A percentile compares a stretch with the other conserved stretches of the same genome.
These are phyloP conservation scores for Semaprochilodus insignis DNA, from an alignment of 2,797 vertebrate genomes.

Conservation along the genomic window DNA sequence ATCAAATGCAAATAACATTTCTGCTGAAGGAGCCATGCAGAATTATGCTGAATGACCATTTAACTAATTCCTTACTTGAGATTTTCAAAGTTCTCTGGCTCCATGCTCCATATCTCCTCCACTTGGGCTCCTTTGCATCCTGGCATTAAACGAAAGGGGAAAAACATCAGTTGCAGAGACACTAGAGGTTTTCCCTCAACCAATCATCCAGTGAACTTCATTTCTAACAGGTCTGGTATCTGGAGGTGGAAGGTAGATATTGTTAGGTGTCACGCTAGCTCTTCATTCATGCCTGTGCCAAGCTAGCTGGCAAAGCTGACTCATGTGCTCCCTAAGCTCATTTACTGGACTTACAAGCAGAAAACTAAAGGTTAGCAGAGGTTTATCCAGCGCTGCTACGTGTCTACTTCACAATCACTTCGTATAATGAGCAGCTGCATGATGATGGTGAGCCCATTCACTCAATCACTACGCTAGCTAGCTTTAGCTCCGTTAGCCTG, in stretches of 20 bases:
- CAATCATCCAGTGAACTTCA: background rate
- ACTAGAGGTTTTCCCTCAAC: background rate
- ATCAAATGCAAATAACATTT: background rate
- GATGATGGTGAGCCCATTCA: background rate
- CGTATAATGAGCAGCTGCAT: background rate
- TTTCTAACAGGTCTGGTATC: background rate
- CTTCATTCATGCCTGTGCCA: background rate
- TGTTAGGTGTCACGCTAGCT: background rate
- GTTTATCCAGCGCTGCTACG: background rate
- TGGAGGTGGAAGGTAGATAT: background rate
- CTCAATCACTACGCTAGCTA: background rate
- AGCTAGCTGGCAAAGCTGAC: background rate
- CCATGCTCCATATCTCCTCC: slow-evolving; percentile 99
- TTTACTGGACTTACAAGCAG: background rate
- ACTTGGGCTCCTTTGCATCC: slow-evolving; percentile 97
- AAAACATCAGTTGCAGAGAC: background rate
- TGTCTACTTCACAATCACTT: background rate
- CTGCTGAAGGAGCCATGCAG: too few relatives aligned
- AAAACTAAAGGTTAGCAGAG: background rate
- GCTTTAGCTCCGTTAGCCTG: slow-evolving; percentile 27
- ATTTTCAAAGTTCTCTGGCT: slow-evolving; percentile 98
- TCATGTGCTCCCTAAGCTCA: background rate
- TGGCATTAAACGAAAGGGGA: slow-evolving; percentile 60
- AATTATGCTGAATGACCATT: background rate
- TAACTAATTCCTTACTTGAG: slow-evolving; percentile 84